phyloP scores from a whole-genome alignment of 1,140 invertebrate species.

The Maniola jurtina region DNA sequence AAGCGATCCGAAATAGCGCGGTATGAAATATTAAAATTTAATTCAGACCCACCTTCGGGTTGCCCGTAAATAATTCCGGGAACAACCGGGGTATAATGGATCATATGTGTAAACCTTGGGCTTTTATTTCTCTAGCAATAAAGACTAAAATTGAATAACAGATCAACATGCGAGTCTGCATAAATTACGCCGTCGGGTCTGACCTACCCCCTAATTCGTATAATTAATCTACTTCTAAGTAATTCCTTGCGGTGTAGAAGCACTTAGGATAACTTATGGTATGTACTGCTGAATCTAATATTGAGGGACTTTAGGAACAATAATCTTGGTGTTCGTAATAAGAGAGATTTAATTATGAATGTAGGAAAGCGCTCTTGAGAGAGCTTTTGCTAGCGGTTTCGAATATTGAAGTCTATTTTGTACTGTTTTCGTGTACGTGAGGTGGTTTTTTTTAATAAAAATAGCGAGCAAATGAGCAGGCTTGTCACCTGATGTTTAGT shows the following conservation, averaged over 20 bases:
- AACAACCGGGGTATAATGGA: constrained; percentile 13
- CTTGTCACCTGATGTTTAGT: too few species aligned
- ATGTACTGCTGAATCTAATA: constrained; percentile 9
- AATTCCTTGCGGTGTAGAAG: constrained; percentile 24
- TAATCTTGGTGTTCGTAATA: neutral
- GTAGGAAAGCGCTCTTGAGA: neutral
- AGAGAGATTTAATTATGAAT: neutral
- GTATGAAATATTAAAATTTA: constrained; percentile 32
- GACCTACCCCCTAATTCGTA: constrained; percentile 24
- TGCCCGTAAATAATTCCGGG: constrained; percentile 26
- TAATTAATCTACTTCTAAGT: constrained; percentile 27
- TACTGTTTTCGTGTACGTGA: too few species aligned
- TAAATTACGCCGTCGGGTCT: constrained; percentile 24
- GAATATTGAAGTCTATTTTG: too few species aligned
- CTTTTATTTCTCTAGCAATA: constrained; percentile 7
- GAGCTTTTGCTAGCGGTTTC: neutral
- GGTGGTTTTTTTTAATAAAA: too few species aligned
- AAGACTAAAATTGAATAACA: constrained; percentile 8
- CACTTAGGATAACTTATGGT: constrained; percentile 14
- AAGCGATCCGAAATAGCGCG: constrained; percentile 1
- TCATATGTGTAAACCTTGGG: constrained; percentile 3
- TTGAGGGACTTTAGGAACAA: constrained; percentile 1
- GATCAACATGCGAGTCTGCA: constrained; percentile 16
- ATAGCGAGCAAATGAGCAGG: too few species aligned
- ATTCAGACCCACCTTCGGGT: constrained; percentile 22